Evolutionary conservation across 92 coral and sea anemone genomes (phyloP), one percentile per base, ranked within the genome.

Genomic region (Anthopleura xanthogrammica): DNA sequence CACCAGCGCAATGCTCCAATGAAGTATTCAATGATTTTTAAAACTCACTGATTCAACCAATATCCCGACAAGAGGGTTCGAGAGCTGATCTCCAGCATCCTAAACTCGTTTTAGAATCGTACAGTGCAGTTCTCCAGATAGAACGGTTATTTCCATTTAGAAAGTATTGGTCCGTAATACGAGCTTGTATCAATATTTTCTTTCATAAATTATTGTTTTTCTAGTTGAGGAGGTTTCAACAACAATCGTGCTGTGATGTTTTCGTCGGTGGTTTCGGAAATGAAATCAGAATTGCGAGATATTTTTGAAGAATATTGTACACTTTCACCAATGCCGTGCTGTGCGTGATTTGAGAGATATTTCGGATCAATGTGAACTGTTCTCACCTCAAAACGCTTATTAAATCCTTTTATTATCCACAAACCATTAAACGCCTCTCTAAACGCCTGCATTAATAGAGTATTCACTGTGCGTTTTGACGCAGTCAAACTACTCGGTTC

Each of bases 361-460:
- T 54, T 54, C 58, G 58, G 58, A 54, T 54, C 58, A 36, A 23
- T 23, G 43, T 22, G 74, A 68, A 36, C 41, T 68, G 74, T 68
- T 68, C 36, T 12, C 29, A 23, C 70, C 70, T 68, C 36, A 43
- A 68, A 68, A 36, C 17, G 42, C 74, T 68, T 68, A 68, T 77
- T 77, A 57, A 81, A 80, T 85, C 73, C 79, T 87, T 86, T 89
- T 60, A 93, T 91, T 83, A 90, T 78, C 88, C 77, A 72, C 80
- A 84, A 68, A 85, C 88, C 90, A 93, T 91, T 89, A 87, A 91
- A 89, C 87, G 80, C 93, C 83, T 91, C 89, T 93, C 93, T 87
- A 89, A 83, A 93, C 85, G 89, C 77, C 78, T 39, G 66, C 57
- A 83, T 91, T 91, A 93, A 93, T 93, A 87, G 89, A 86, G 83